Evolutionary conservation across 2,797 vertebrate species (phyloP), one percentile per base, ranked within the genome.

Genomic region (Serranus cabrilla): DNA sequence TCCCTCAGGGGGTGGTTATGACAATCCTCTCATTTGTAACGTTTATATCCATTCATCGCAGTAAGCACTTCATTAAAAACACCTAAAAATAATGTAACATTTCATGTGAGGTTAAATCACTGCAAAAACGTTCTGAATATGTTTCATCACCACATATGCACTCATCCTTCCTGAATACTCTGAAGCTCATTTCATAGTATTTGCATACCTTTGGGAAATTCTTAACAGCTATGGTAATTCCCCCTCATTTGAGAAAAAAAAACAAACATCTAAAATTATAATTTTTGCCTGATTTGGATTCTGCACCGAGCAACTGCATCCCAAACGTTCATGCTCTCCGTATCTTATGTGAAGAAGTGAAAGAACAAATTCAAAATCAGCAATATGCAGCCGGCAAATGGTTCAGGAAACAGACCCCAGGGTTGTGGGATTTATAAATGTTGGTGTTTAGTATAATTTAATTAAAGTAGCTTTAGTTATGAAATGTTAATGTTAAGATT

Each of bases 401-500:
- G 45, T 68, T 80, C 21, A 46, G 18, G 37, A 80, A 87, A 74
- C 34, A 76, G 50, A 77, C 67, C 69, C 21, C 55, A 54, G 54
- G 76, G 81, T 58, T 64, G 55, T 74, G 17, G 31, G 43, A 74
- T 77, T 78, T 80, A 27, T 39, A 73, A 34, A 55, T 68, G 27
- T 47, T 49, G 13, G 21, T 51, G 57, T 74, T 67, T 58, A 70
- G 54, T 63, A 54, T 59, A 72, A 82, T 85, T 74, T 7, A 59
- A 76, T 71, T 55, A 62, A 75, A 86, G 67, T 34, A 49, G 18
- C 66, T 68, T 79, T 90, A 59, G 40, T 39, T 61, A 51, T 74
- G 51, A 86, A 73, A 71, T 63, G 21, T 55, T 80, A 64, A 80
- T 80, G 57, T 64, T 70, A 71, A 71, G 31, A 80, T 66, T 58